A percentile compares a stretch with the other conserved stretches of the same genome.
These are phyloP conservation scores for Pyrrhosoma nymphula DNA, from an alignment of 2,888 invertebrate genomes.

Conservation along the genomic window DNA sequence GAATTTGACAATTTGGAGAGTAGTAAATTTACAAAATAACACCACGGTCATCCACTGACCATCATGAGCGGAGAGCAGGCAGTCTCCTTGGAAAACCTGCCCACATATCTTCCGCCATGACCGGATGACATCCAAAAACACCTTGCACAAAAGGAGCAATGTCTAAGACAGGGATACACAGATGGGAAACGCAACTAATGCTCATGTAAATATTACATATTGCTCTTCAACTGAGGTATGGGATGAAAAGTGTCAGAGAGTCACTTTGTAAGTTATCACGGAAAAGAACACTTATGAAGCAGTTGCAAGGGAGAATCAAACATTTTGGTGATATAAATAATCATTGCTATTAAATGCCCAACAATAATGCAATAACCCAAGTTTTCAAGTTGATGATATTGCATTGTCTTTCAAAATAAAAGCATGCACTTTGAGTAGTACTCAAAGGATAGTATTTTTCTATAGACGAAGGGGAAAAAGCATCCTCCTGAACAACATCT, in stretches of 20 bases:
- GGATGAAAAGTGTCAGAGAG: neutral
- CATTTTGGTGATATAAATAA: constrained; percentile 26
- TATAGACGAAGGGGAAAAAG: neutral
- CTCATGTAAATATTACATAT: constrained; percentile 58
- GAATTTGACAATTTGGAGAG: constrained; percentile 38
- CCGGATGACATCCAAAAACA: constrained; percentile 8
- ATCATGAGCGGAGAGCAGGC: neutral
- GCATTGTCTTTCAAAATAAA: constrained; percentile 57
- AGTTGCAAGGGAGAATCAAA: neutral
- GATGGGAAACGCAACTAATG: constrained; percentile 14
- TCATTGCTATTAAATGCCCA: constrained; percentile 52
- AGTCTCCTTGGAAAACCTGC: neutral
- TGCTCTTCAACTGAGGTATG: constrained; percentile 43
- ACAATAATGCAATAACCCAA: constrained; percentile 41
- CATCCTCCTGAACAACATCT: constrained; percentile 7
- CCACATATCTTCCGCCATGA: neutral
- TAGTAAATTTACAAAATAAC: constrained; percentile 32
- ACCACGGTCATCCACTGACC: neutral
- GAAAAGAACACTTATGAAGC: constrained; percentile 43
- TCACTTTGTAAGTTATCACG: constrained; percentile 33
- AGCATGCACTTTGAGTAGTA: neutral
- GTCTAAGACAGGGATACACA: constrained; percentile 15
- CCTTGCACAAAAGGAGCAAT: constrained; percentile 29
- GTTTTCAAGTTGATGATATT: constrained; percentile 23
- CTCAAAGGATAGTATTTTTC: neutral